Base-by-base conservation (phyloP, 2,113 vertebrate species). In the Romanogobio albipinnatus region DNA sequence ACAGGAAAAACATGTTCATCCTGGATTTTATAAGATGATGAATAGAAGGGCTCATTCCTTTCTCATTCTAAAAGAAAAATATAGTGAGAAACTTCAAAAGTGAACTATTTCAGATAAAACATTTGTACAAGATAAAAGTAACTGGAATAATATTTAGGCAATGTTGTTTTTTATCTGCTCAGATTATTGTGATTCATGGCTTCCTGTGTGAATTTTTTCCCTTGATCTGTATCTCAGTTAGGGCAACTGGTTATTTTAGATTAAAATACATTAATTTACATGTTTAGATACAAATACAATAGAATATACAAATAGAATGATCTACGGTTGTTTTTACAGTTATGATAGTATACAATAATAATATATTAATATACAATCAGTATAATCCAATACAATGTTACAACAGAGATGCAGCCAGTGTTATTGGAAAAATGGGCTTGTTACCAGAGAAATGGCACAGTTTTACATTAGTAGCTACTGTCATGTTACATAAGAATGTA, bases 101-200 rank as follows among this genome's bases (percentile, higher is more conserved):
- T 73, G 19, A 84, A 84, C 45, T 70, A 59, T 76, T 87, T 84
- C 61, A 81, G 86, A 87, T 76, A 61, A 84, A 87, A 84, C 71
- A 71, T 43, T 22, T 62, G 70, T 81, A 47, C 47, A n/a, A 68
- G 77, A 84, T 84, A 76, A 84, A 70, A 76, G 22, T 68, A 82
- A 59, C 71, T 85, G 77, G 86, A 53, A 84, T 51, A 83, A 81
- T 49, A 39, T 82, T 82, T 82, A 59, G 10, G 39, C 80, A 45
- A 59, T 51, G 17, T 71, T 76, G 62, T 15, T 73, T 36, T 53
- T 53, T 1, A 53, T 22, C 71, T 47, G 39, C 78, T 76, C 77
- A 71, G 76, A 68, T 77, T 53, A 76, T 62, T 39, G 73, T 86
- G 86, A 89, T 89, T 89, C 81, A 89, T 85, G 82, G 84, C 14